Evolutionary conservation across 2,888 invertebrate species (phyloP), one percentile per base, ranked within the genome.

Genomic region (Noctua janthe): DNA sequence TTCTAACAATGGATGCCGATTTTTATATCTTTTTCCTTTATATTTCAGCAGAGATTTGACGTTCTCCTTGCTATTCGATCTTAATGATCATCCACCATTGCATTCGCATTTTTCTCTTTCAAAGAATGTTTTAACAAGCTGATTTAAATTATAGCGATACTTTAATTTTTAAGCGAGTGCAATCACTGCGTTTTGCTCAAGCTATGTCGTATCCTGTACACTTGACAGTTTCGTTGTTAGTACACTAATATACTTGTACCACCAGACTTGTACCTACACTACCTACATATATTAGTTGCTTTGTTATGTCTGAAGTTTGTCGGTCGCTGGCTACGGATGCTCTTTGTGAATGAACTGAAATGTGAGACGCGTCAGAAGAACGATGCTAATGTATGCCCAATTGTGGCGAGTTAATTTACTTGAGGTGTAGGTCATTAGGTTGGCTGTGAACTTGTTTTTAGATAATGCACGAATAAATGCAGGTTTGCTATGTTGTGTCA

Each of bases 291-390:
- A 80, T 86, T 70, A 74, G 80, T 78, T 80, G 80, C 74, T 87
- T 91, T 91, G 92, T 93, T 93, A 89, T 92, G 92, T 92, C 92
- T 92, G 90, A 88, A 89, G 91, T 92, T 92, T 91, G 93, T 91
- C 91, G 92, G 90, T 84, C 84, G 85, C 84, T 82, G 85, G 83
- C 85, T 81, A 81, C 90, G 91, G 91, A 93, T 91, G 91, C 82
- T 90, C 92, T 91, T 92, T 92, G 92, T 92, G 84, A 85, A 29
- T 47, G 15, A 47, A 69, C 47, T 69, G 79, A 88, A 89, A 90
- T 83, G 82, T 86, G 86, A 90, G 89, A 88, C 83, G 72, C 77
- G 88, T 78, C 76, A 76, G 54, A 73, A 76, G 83, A 69, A 56
- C 64, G 64, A 11, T 75, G 77, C 56, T 81, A 23, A 71, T 75